phyloP scores from a whole-genome alignment of 2,888 invertebrate species.

The Miltochrista miniata region DNA sequence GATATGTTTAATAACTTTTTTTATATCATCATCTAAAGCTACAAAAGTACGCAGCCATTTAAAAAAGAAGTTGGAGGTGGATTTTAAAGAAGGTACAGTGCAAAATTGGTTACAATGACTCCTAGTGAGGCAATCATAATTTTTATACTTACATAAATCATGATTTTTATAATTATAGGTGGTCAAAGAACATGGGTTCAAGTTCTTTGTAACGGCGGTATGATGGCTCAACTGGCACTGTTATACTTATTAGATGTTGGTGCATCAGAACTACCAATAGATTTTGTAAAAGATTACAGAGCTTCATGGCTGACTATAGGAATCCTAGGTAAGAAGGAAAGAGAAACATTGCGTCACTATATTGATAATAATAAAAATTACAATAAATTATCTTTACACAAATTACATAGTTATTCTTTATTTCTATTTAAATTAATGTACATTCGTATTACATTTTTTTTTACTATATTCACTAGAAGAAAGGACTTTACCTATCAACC shows the following conservation, averaged over 20 bases:
- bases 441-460: no score
- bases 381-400: no score
- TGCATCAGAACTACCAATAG: conserved; percentile 89
- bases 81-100: conserved; percentile 89
- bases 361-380: no score
- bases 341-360: no score
- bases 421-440: no score
- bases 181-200: conserved; percentile 95
- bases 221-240: conserved; percentile 90
- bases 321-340: conserved; percentile 87
- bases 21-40: conserved; percentile 90
- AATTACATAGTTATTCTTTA: no score
- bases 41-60: conserved; percentile 88
- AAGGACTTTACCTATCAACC: no score
- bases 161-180: conserved; percentile 72
- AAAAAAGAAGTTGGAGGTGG: conserved; percentile 88
- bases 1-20: conserved; percentile 89
- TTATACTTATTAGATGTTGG: conserved; percentile 92
- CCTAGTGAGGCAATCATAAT: no score
- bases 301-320: conserved; percentile 93
- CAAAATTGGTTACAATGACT: background rate
- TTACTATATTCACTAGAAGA: no score
- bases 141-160: background rate
- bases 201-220: conserved; percentile 95
- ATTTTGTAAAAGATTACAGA: conserved; percentile 89